These are phyloP conservation scores for Karalla daura DNA, from an alignment of 2,797 vertebrate species.

Conservation along the genomic window DNA sequence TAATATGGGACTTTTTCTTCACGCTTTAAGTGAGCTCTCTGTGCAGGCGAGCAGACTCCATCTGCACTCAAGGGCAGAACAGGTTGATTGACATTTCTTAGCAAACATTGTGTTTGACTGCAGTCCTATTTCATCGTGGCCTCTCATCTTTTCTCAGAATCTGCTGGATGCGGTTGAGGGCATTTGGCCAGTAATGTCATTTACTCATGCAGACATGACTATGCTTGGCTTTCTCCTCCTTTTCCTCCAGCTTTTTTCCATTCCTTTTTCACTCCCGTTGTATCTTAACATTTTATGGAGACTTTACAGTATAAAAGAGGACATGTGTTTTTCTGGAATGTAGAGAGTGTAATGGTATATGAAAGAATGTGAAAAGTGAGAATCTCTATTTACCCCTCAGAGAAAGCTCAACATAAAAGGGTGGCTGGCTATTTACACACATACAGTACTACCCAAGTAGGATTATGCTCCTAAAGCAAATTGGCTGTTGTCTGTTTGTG, in stretches of 20 bases:
- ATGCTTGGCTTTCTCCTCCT: constrained; percentile 40
- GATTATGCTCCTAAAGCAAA: constrained; percentile 36
- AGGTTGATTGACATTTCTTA: constrained; percentile 58
- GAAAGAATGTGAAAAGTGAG: constrained; percentile 18
- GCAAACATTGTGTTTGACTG: constrained; percentile 48
- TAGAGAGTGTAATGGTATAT: constrained; percentile 16
- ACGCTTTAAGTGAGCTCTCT: background rate
- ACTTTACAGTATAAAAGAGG: constrained; percentile 39
- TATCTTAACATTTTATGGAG: constrained; percentile 43
- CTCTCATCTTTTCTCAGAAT: constrained; percentile 39
- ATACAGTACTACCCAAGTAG: constrained; percentile 4
- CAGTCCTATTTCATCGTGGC: constrained; percentile 38
- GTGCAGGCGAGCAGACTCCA: constrained; percentile 20
- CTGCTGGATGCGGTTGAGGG: constrained; percentile 36
- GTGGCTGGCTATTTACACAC: constrained; percentile 1
- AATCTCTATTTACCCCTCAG: constrained; percentile 12
- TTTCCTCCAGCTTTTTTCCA: constrained; percentile 16
- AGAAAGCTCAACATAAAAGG: background rate
- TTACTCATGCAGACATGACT: constrained; percentile 53
- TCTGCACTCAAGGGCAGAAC: constrained; percentile 21
- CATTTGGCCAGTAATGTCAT: constrained; percentile 59
- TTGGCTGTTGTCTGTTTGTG: constrained; percentile 33
- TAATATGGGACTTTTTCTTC: constrained; percentile 22
- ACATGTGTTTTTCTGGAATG: constrained; percentile 5
- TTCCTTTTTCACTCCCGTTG: constrained; percentile 35